phyloP scores from a whole-genome alignment of 2,888 invertebrate species.

The Orthosia gracilis region DNA sequence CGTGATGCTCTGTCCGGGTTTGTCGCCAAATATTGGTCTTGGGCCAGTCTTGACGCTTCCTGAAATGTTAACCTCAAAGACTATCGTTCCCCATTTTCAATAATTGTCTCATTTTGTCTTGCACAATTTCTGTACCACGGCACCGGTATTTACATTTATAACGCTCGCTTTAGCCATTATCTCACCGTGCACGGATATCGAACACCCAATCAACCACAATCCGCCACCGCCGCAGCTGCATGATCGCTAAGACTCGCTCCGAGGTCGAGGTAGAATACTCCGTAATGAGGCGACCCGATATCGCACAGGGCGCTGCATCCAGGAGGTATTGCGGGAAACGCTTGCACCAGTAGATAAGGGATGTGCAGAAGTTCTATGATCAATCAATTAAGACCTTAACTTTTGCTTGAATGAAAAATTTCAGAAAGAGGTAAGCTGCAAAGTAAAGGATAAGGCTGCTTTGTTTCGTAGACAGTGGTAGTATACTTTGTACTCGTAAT shows the following conservation, averaged over 20 bases:
- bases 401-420: background rate
- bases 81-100: background rate
- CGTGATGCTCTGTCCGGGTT: background rate
- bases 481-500: too few species aligned
- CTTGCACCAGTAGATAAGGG: background rate
- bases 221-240: background rate
- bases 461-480: too few species aligned
- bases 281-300: conserved; percentile 63
- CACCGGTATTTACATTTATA: background rate
- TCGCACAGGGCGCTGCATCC: conserved; percentile 20
- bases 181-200: conserved; percentile 15
- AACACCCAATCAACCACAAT: conserved; percentile 38
- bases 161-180: background rate
- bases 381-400: background rate
- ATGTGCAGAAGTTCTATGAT: conserved; percentile 24
- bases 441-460: too few species aligned
- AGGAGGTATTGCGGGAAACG: conserved; percentile 30
- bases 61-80: background rate
- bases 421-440: too few species aligned
- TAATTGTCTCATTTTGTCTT: background rate
- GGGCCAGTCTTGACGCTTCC: background rate
- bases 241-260: conserved; percentile 16
- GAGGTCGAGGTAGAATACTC: conserved; percentile 22
- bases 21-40: background rate
- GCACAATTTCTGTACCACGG: background rate